Percentiles rank a stretch among this genome's conserved stretches.
Evolutionary conservation across 1,140 invertebrate genomes (phyloP).

Genomic region (Papilio polyxenes): DNA sequence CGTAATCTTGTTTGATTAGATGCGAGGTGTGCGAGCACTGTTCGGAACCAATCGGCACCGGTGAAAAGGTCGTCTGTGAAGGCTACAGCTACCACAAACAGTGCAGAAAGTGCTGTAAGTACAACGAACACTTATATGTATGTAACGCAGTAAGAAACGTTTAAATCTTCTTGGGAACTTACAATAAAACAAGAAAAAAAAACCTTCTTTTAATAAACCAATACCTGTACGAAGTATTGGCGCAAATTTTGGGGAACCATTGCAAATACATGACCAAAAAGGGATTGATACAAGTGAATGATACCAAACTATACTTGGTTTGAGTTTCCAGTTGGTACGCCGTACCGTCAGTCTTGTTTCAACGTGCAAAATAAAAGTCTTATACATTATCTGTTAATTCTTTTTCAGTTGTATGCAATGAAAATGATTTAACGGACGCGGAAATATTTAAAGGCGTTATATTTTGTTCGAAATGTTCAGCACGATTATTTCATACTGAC

Average conservation of each 20-base stretch:
- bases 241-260: neutral
- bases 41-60: slow-evolving; percentile 41
- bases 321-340: neutral
- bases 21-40: slow-evolving; percentile 66
- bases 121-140: neutral
- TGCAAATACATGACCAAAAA: neutral
- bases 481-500: slow-evolving; percentile 60
- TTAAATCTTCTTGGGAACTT: too few species aligned
- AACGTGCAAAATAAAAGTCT: neutral
- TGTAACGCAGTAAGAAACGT: too few species aligned
- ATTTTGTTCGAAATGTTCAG: slow-evolving; percentile 62
- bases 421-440: slow-evolving; percentile 59
- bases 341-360: neutral
- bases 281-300: neutral
- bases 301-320: neutral
- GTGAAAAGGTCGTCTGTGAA: slow-evolving; percentile 40
- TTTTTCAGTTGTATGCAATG: slow-evolving; percentile 61
- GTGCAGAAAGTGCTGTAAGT: slow-evolving; percentile 68
- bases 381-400: neutral
- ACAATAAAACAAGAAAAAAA: too few species aligned
- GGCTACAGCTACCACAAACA: slow-evolving; percentile 60
- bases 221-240: too few species aligned
- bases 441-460: slow-evolving; percentile 68
- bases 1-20: slow-evolving; percentile 43
- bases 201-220: too few species aligned